Evolutionary conservation across 2,888 invertebrate species (phyloP), one percentile per base, ranked within the genome.

Genomic region (Acanthopleura granulata): DNA sequence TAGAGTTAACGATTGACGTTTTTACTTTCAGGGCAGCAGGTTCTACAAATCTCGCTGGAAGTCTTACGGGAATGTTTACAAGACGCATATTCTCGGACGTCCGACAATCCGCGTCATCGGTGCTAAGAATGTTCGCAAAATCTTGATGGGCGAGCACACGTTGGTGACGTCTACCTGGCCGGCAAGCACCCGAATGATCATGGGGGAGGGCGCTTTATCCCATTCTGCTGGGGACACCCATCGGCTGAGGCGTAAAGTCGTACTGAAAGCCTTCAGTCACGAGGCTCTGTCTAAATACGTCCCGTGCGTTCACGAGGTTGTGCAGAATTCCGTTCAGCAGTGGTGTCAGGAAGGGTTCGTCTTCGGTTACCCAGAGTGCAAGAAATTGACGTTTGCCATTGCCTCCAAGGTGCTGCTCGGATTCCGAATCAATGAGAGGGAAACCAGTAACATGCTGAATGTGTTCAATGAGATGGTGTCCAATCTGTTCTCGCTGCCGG

Each of bases 61-160:
- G 57, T 75, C 76, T 25, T 81, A 85, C 76, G 89, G 89, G 0
- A 77, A 83, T 57, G 79, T 89, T 12, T 89, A 83, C 82, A 88
- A 87, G 81, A 89, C 88, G 0, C 89, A 89, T 77, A 73, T 89
- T 12, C 80, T 89, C 25, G 88, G 89, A 27, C 78, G 81, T 4
- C 89, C 89, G 11, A 88, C 88, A 0, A 83, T 89, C 18, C 80
- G 88, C 40, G 84, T 89, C 25, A 82, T 83, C 18, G 89, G 89
- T 1, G 80, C 84, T 1, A 75, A 82, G 25, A 83, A 86, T 74
- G 85, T 88, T 0, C 81, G 82, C 27, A 83, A 83, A 62, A 84
- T 89, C 66, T 78, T 89, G 29, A 74, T 83, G 62, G 84, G 83
- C 22, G 89, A 89, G 74, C 84, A 88, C 78, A 81, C 78, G 0